Evolutionary conservation across 2,888 invertebrate genomes (phyloP), one percentile per base, ranked within the genome.

Genomic region (Mesochorus sp.): DNA sequence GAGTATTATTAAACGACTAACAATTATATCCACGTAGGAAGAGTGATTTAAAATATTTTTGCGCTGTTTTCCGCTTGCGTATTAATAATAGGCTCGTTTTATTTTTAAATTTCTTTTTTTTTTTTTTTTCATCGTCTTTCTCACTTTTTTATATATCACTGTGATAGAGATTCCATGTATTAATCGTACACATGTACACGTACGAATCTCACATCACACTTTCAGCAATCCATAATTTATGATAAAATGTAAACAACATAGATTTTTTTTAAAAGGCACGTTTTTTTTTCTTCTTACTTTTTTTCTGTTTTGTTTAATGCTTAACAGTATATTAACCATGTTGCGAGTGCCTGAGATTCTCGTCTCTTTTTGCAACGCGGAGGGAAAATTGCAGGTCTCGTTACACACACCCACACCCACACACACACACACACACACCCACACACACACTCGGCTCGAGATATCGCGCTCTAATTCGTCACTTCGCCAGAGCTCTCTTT

Each of bases 241-340:
- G 42, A 28, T 42, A 51, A 61, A n/a, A n/a, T 37, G 44, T 53
- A 68, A 74, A 74, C 42, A 68, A 78, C 57, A 39, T 34, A 70
- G 37, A 73, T 64, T 55, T 57, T 71, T 14, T 59, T 51, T 26
- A 64, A 78, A 78, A 78, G 77, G 77, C 77, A 78, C 77, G 51
- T 28, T 62, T 62, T 62, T 42, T 72, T 47, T 26, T 72, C 12
- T 53, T 68, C 19, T 24, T 37, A 8, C 17, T 42, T 3, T 42
- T 59, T 14, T 28, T 21, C 2, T 34, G 10, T 59, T 44, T 31
- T 57, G 39, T 37, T 26, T 51, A 8, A 26, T 57, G 47, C 31
- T 47, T n/a, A 53, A 39, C 14, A 26, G n/a, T n/a, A 26, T 47
- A 51, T 51, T 67, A 59, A 59, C 42, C 26, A 14, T 39, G 26